Evolutionary conservation across 2,888 invertebrate genomes (phyloP).

Genomic region (Dryobotodes eremita): DNA sequence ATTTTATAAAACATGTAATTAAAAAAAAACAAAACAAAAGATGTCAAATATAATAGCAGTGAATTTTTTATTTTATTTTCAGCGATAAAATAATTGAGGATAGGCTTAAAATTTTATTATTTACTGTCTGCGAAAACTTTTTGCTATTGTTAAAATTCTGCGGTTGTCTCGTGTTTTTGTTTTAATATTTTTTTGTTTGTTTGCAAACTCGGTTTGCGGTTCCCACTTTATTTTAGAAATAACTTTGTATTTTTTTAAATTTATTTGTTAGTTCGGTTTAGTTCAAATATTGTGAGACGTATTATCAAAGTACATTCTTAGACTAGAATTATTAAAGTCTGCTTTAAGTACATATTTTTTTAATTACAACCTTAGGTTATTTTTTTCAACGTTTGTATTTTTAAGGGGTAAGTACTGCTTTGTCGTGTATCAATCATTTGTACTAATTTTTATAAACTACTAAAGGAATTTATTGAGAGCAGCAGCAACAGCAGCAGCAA

Average conservation of each 20-base stretch:
- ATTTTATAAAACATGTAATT: too few species aligned
- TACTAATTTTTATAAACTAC: not conserved
- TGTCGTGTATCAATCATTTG: not conserved
- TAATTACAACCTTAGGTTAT: not conserved
- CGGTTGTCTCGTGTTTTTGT: slow-evolving; percentile 33
- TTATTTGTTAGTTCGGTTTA: too few species aligned
- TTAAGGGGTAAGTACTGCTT: not conserved
- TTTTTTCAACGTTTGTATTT: too few species aligned
- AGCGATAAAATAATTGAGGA: slow-evolving; percentile 10
- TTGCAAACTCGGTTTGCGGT: slow-evolving; percentile 31
- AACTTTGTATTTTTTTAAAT: not conserved
- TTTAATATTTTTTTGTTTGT: slow-evolving; percentile 44
- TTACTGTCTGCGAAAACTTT: slow-evolving; percentile 30
- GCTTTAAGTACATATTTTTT: not conserved
- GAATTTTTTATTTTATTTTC: not conserved
- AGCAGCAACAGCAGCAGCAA: too few species aligned
- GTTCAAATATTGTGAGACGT: not conserved
- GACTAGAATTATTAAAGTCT: not conserved
- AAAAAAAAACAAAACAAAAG: too few species aligned
- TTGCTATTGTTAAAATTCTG: slow-evolving; percentile 50
- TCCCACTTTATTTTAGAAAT: slow-evolving; percentile 15
- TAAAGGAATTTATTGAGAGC: not conserved
- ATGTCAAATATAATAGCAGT: not conserved
- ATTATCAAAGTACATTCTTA: not conserved
- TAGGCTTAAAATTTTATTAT: slow-evolving; percentile 10